Conservation (phyloP, 2,113 vertebrate genomes). For the Chascanopsetta lugubris region DNA sequence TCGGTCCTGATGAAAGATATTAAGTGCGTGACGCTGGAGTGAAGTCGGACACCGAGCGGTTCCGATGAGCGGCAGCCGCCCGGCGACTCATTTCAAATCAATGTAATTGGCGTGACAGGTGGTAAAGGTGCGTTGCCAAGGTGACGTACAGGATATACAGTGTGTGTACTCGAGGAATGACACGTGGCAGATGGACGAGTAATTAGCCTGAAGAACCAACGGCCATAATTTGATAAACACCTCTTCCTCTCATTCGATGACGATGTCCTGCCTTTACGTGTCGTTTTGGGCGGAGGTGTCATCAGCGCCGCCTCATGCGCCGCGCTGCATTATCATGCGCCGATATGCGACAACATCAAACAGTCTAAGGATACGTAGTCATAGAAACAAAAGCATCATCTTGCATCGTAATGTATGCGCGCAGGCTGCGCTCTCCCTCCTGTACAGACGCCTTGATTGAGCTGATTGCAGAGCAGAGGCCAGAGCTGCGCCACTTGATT, state of each 20-base stretch:
- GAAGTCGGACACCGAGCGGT: slow-evolving; percentile 7
- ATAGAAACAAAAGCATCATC: slow-evolving; percentile 9
- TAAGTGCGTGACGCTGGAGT: background rate
- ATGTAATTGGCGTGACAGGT: slow-evolving; percentile 3
- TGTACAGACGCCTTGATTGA: slow-evolving; percentile 51
- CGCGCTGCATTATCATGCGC: background rate
- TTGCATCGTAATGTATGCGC: slow-evolving; percentile 10
- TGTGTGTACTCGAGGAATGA: background rate
- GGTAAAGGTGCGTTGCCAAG: slow-evolving; percentile 33
- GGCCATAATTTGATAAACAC: slow-evolving; percentile 1
- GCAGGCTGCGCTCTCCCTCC: background rate
- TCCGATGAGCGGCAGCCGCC: slow-evolving; percentile 1
- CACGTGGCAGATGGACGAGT: background rate
- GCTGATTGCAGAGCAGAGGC: slow-evolving; percentile 54
- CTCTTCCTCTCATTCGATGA: slow-evolving; percentile 2
- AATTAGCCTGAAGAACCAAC: slow-evolving; percentile 11
- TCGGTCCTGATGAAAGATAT: slow-evolving; percentile 11
- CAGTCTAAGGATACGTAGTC: background rate
- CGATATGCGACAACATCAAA: slow-evolving; percentile 1
- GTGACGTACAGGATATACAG: slow-evolving; percentile 4
- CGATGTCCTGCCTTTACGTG: background rate
- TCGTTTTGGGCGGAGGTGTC: background rate
- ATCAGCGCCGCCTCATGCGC: background rate
- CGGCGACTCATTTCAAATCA: slow-evolving; percentile 22
- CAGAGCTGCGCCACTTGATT: slow-evolving; percentile 41